Conservation (phyloP, 30 jellyfish, hydroid and myxozoan genomes). For the Cassiopea andromeda region DNA sequence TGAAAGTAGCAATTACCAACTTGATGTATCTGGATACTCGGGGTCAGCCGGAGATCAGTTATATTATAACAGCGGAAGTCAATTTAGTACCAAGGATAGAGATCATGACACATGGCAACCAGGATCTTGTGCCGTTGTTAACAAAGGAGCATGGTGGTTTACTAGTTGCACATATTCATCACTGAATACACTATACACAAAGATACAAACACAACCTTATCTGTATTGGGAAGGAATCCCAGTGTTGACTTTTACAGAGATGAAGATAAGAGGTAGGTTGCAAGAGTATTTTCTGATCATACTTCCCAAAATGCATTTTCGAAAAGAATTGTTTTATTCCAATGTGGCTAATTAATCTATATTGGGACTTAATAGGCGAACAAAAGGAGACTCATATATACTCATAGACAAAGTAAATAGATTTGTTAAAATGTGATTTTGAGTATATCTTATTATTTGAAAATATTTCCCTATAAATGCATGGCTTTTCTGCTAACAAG, state of each 20-base stretch:
- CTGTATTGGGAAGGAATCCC: neutral
- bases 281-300: neutral
- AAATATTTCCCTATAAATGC: too few relatives aligned
- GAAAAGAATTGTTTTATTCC: too few relatives aligned
- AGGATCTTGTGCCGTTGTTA: neutral
- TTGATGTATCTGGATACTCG: constrained; percentile 3
- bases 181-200: neutral
- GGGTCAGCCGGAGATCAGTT: constrained; percentile 20
- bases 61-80: neutral
- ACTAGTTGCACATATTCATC: neutral
- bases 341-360: neutral
- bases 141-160: constrained; percentile 5
- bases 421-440: too few relatives aligned
- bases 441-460: too few relatives aligned
- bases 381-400: neutral
- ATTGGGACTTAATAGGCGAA: neutral
- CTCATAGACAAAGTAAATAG: too few relatives aligned
- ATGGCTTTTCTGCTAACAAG: too few relatives aligned
- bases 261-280: constrained; percentile 7
- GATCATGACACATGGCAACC: neutral
- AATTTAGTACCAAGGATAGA: neutral
- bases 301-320: neutral
- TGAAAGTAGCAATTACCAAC: constrained; percentile 3
- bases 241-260: neutral
- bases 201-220: neutral